Percentiles rank a stretch among this genome's conserved stretches.
phyloP scores from a whole-genome alignment of 2,113 vertebrate genomes.

The Rutilus rutilus region DNA sequence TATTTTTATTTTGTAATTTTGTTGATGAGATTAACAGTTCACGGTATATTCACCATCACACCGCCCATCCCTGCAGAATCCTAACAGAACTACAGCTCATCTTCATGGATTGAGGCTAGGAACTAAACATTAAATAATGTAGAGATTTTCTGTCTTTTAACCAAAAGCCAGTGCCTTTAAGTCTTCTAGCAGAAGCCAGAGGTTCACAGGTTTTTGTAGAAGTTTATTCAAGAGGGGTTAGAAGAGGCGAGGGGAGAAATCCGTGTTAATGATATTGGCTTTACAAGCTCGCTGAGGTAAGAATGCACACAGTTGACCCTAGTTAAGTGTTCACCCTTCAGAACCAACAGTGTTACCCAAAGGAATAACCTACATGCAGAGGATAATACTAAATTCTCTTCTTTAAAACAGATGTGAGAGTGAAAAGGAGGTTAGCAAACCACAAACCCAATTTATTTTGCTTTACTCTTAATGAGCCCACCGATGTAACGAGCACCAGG shows the following conservation, averaged over 20 bases:
- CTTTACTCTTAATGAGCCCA: background rate
- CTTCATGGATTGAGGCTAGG: background rate
- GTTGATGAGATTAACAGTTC: background rate
- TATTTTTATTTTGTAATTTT: background rate
- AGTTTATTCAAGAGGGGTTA: background rate
- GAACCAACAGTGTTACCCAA: background rate
- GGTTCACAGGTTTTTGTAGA: background rate
- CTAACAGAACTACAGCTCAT: background rate
- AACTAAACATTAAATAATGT: too few species aligned
- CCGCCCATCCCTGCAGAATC: background rate
- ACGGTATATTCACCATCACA: background rate
- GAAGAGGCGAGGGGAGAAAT: background rate
- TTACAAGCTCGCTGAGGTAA: slow-evolving; percentile 3
- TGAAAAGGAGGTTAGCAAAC: slow-evolving; percentile 32
- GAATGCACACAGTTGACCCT: background rate
- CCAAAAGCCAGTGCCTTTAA: background rate
- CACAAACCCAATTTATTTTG: slow-evolving; percentile 36
- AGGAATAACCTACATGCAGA: background rate
- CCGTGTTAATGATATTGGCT: slow-evolving; percentile 1
- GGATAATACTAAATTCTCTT: background rate
- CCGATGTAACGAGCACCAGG: slow-evolving; percentile 47
- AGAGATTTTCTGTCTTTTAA: background rate
- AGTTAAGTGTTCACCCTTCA: slow-evolving; percentile 2
- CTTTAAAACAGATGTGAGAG: slow-evolving; percentile 7
- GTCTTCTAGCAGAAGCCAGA: background rate